These are phyloP conservation scores for Parnassius mnemosyne DNA, from an alignment of 2,888 invertebrate genomes.

Conservation along the genomic window DNA sequence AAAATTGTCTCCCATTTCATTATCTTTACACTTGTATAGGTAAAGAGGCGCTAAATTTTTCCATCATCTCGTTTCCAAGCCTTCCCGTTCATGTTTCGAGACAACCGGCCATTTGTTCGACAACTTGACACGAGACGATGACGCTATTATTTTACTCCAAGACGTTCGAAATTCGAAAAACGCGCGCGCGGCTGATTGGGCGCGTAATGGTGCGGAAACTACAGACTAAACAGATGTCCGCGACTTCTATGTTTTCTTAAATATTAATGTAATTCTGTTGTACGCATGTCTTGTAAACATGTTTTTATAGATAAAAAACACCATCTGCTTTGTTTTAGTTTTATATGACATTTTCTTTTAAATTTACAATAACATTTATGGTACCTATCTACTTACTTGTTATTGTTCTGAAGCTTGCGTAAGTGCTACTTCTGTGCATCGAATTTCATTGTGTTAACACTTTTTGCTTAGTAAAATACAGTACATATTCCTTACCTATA, in stretches of 20 bases:
- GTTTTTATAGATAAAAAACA: constrained; percentile 18
- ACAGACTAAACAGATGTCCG: constrained; percentile 69
- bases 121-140: constrained; percentile 52
- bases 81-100: constrained; percentile 35
- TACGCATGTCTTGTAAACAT: background rate
- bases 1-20: constrained; percentile 18
- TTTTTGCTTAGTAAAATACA: too few relatives aligned
- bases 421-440: too few relatives aligned
- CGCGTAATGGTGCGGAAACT: constrained; percentile 68
- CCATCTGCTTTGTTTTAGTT: too few relatives aligned
- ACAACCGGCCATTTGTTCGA: constrained; percentile 48
- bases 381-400: too few relatives aligned
- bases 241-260: constrained; percentile 31
- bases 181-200: constrained; percentile 60
- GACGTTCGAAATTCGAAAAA: constrained; percentile 67
- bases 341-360: too few relatives aligned
- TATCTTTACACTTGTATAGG: constrained; percentile 35
- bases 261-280: constrained; percentile 22
- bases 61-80: constrained; percentile 28
- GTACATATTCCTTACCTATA: too few relatives aligned
- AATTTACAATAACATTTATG: too few relatives aligned
- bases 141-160: constrained; percentile 57
- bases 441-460: too few relatives aligned
- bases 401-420: too few relatives aligned
- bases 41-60: constrained; percentile 30